These are phyloP conservation scores for Fistularia tabacaria DNA, from an alignment of 2,797 vertebrate genomes.

Conservation along the genomic window DNA sequence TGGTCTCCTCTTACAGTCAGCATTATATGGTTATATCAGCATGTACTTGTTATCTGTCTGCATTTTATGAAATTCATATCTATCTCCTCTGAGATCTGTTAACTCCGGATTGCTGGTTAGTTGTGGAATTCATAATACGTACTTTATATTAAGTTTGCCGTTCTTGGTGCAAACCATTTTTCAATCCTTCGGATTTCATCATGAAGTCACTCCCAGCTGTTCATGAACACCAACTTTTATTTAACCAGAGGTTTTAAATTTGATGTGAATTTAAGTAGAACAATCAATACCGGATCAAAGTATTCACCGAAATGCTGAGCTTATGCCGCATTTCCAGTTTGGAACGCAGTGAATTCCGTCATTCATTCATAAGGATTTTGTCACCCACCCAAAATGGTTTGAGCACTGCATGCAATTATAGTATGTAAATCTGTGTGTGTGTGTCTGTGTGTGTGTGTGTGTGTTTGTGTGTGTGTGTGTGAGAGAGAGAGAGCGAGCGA, in stretches of 20 bases:
- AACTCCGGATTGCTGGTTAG: conserved; percentile 1
- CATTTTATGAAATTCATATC: neutral
- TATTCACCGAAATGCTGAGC: conserved; percentile 42
- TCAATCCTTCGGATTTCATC: conserved; percentile 12
- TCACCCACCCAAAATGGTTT: no score
- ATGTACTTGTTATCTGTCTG: conserved; percentile 1
- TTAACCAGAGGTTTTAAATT: conserved; percentile 36
- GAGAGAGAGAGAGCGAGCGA: no score
- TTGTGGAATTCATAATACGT: conserved; percentile 2
- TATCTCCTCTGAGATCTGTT: neutral
- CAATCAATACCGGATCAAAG: conserved; percentile 40
- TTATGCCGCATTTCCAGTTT: no score
- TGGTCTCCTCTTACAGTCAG: neutral
- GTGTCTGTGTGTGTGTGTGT: no score
- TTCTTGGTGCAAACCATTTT: conserved; percentile 14
- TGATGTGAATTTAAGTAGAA: conserved; percentile 36
- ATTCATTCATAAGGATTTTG: no score
- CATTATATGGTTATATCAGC: conserved; percentile 9
- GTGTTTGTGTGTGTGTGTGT: no score
- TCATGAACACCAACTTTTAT: conserved; percentile 44
- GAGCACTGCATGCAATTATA: no score
- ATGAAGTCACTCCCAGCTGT: conserved; percentile 10
- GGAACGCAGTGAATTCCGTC: no score
- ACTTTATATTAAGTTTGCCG: neutral
- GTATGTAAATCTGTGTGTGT: no score